Evolutionary conservation across 1,140 invertebrate species (phyloP), one percentile per base, ranked within the genome.

Genomic region (Grapholita molesta): DNA sequence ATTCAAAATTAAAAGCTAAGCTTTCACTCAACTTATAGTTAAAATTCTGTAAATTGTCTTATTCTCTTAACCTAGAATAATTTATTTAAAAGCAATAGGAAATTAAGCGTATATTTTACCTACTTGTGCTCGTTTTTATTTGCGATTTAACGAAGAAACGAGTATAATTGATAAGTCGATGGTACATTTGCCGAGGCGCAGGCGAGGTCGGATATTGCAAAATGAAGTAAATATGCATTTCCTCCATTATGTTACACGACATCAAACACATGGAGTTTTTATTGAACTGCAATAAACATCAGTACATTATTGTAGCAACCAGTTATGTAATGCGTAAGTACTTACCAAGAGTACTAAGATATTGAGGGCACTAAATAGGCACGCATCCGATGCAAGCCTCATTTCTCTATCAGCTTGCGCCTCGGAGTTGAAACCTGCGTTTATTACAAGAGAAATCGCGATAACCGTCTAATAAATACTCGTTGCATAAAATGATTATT

Each of bases 91-190:
- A 83, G 80, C 78, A 81, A 78, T 74, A 74, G 57, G 70, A 73
- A 72, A 66, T 77, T 80, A 84, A 78, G 82, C 84, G 78, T 83
- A 81, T 65, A 70, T 72, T 76, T 73, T 75, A 79, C 69, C 77
- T 81, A 83, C 65, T 77, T 82, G 72, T 79, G 86, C 80, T 85
- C 80, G 84, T 85, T 85, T 75, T 76, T 82, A 76, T 80, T 87
- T 79, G 70, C 71, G 57, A 74, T 76, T 78, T 76, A 70, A 70
- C 74, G 72, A 52, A 71, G 67, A 72, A 78, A 78, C 72, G 75
- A 83, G 70, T 79, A 75, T 75, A 85, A 81, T 80, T 57, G 28
- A 73, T 76, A 73, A 72, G 33, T 68, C 71, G 70, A 76, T 79
- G 35, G 18, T 78, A 15, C 55, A 30, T 15, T 30, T 11, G 12